Base-by-base conservation (phyloP, 2,797 vertebrate genomes). In the Megalops cyprinoides region DNA sequence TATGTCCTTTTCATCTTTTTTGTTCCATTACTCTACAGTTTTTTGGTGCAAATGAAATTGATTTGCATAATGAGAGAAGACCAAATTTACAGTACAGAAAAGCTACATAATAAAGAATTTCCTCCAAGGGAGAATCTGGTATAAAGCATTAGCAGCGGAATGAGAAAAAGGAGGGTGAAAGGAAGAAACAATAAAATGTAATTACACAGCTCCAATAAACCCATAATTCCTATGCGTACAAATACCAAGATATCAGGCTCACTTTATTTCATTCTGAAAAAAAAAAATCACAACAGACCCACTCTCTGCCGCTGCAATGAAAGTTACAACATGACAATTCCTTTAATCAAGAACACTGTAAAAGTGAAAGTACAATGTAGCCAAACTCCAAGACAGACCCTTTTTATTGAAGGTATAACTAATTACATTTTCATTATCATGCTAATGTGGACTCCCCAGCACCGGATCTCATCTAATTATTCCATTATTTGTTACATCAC, bases 121-220 rank as follows among this genome's bases (percentile, higher is more conserved):
- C 82, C 86, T 89, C 87, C 71, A 65, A 82, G 90, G 87, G 85
- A n/a, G 39, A 71, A 87, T 77, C 48, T 82, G 85, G 87, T 87
- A 83, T 85, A 86, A 90, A 90, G 87, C 82, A 84, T 87, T 78
- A 81, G 74, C 82, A 76, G 74, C 48, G 75, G 78, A 73, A 86
- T 82, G 85, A 86, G 83, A 82, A 88, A 87, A 86, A 82, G 84
- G 88, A 88, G 88, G 85, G 87, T 39, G 6, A 71, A 88, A 87
- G 83, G 86, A 87, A 90, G 87, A 93, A 93, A 94, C 90, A 94
- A 94, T 94, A 87, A 92, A 94, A 93, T 85, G 88, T 91, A 94
- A 95, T 95, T 94, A 93, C 86, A 87, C 87, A 90, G 90, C 88
- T 89, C 89, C 89, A 91, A 92, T 92, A 71, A 93, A 92, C 84